Percentiles rank a stretch among this genome's conserved stretches.
These are phyloP conservation scores for Phoxinus phoxinus DNA, from an alignment of 2,113 vertebrate species.

Conservation along the genomic window DNA sequence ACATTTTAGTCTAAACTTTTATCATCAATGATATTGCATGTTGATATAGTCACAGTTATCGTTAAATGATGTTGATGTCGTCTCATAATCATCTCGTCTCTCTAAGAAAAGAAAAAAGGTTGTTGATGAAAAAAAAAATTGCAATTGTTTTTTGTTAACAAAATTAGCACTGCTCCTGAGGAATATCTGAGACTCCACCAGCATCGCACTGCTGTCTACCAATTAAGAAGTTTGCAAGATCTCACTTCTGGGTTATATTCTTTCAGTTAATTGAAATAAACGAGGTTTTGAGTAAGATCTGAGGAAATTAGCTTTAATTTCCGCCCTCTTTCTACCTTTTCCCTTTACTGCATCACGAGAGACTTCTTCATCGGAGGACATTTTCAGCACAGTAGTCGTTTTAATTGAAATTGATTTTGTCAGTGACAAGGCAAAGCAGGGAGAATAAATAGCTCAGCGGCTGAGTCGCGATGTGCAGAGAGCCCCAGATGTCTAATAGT, in stretches of 20 bases:
- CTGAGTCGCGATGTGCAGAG: constrained; percentile 50
- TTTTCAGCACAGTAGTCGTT: constrained; percentile 56
- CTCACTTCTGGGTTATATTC: background rate
- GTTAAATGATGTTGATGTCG: too few relatives aligned
- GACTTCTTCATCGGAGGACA: constrained; percentile 39
- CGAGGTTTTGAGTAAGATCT: background rate
- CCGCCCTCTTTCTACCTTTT: background rate
- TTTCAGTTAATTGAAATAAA: background rate
- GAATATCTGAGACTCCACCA: background rate
- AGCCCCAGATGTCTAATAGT: constrained; percentile 53
- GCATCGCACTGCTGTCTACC: background rate
- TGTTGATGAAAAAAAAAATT: too few relatives aligned
- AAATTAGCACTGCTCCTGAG: background rate
- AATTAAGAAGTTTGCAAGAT: background rate
- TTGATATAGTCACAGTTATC: too few relatives aligned
- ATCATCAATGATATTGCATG: too few relatives aligned
- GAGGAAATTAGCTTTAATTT: background rate
- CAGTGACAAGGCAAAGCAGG: constrained; percentile 60
- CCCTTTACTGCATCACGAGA: background rate
- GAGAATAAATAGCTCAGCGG: constrained; percentile 63
- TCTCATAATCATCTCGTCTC: too few relatives aligned
- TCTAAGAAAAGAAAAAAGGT: too few relatives aligned
- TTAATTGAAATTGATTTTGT: constrained; percentile 78
- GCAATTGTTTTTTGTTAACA: too few relatives aligned
- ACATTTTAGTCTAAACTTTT: too few relatives aligned